These are phyloP conservation scores for Eupithecia subfuscata DNA, from an alignment of 2,888 invertebrate genomes.

Conservation along the genomic window DNA sequence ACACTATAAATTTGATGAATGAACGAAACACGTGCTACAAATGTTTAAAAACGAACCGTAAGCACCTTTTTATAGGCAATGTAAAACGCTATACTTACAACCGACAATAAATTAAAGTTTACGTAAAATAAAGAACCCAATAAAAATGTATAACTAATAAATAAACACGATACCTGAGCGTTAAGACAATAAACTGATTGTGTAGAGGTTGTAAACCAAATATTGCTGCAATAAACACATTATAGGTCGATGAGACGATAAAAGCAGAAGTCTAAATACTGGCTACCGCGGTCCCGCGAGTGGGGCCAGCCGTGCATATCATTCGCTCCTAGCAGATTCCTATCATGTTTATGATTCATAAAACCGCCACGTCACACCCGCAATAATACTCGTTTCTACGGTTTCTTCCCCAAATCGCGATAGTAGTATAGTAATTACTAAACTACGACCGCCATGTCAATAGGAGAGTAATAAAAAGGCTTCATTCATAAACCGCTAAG, in stretches of 20 bases:
- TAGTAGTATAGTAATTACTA: constrained; percentile 73
- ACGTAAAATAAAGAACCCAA: constrained; percentile 83
- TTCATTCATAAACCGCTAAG: constrained; percentile 77
- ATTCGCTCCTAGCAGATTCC: constrained; percentile 64
- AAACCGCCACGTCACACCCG: constrained; percentile 72
- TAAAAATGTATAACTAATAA: constrained; percentile 85
- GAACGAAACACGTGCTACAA: constrained; percentile 83
- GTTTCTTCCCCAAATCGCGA: constrained; percentile 69
- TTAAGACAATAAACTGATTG: constrained; percentile 82
- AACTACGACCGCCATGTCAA: constrained; percentile 75
- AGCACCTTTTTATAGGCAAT: constrained; percentile 83
- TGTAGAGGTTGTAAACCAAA: constrained; percentile 82
- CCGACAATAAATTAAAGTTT: constrained; percentile 83
- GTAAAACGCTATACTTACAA: constrained; percentile 77
- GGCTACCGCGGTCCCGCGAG: constrained; percentile 38
- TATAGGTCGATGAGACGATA: constrained; percentile 79
- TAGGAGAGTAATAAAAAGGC: constrained; percentile 80
- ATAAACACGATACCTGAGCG: constrained; percentile 83
- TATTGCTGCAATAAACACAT: constrained; percentile 83
- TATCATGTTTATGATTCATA: constrained; percentile 81
- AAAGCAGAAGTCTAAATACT: constrained; percentile 54
- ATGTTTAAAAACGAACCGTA: constrained; percentile 82
- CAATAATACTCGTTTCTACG: constrained; percentile 74
- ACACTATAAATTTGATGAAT: constrained; percentile 83
- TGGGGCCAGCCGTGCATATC: constrained; percentile 49